phyloP scores from a whole-genome alignment of 2,888 invertebrate species.

The Caenorhabditis uteleia region DNA sequence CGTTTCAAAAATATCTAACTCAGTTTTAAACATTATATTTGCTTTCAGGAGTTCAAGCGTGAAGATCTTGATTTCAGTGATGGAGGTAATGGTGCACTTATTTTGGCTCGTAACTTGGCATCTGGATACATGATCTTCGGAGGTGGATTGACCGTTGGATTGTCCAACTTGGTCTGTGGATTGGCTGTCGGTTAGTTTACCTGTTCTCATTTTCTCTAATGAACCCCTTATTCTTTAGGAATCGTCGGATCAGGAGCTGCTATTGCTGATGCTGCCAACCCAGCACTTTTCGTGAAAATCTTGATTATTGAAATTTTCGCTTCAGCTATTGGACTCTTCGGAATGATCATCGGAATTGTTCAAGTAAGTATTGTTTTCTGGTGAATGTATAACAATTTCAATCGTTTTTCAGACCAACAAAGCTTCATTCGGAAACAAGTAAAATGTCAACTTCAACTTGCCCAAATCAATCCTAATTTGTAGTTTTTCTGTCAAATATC shows the following conservation, averaged over 20 bases:
- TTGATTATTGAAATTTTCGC: constrained; percentile 98
- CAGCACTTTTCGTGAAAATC: constrained; percentile 94
- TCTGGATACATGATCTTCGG: constrained; percentile 92
- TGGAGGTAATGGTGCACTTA: constrained; percentile 13
- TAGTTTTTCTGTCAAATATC: too few relatives aligned
- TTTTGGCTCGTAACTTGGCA: constrained; percentile 63
- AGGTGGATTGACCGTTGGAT: constrained; percentile 90
- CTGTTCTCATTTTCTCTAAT: too few relatives aligned
- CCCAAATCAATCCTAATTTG: too few relatives aligned
- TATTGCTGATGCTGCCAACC: constrained; percentile 94
- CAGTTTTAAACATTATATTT: background rate
- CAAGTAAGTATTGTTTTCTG: constrained; percentile 44
- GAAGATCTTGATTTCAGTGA: constrained; percentile 40
- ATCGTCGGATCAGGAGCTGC: constrained; percentile 97
- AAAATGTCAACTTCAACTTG: too few relatives aligned
- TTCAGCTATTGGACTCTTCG: constrained; percentile 97
- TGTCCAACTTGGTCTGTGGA: constrained; percentile 94
- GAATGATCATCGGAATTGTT: constrained; percentile 91
- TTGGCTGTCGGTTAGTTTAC: constrained; percentile 78
- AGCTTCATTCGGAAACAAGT: constrained; percentile 54
- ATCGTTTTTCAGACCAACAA: constrained; percentile 52
- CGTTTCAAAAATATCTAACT: too few relatives aligned
- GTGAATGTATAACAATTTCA: background rate
- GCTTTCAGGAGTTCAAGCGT: constrained; percentile 55
- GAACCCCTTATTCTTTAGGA: constrained; percentile 73